phyloP scores from a whole-genome alignment of 1,140 invertebrate genomes.

The Drosophila busckii region DNA sequence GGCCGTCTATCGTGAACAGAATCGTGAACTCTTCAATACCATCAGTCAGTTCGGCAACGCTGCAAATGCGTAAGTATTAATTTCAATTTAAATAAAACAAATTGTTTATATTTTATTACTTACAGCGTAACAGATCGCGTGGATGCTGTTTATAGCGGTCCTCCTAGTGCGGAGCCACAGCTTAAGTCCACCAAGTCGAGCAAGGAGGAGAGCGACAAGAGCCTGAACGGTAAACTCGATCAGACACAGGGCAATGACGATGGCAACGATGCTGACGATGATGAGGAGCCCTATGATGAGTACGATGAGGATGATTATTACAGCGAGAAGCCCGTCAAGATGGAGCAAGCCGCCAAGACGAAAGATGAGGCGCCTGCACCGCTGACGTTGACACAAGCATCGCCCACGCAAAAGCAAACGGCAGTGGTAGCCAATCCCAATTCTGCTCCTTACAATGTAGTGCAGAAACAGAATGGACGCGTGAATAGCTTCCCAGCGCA shows the following conservation, averaged over 20 bases:
- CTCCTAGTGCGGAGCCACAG: slow-evolving; percentile 47
- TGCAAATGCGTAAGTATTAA: slow-evolving; percentile 54
- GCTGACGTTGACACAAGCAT: slow-evolving; percentile 57
- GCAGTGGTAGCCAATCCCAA: slow-evolving; percentile 70
- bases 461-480: slow-evolving; percentile 73
- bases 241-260: slow-evolving; percentile 8
- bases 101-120: neutral
- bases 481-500: slow-evolving; percentile 42
- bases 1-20: slow-evolving; percentile 79
- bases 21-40: slow-evolving; percentile 72
- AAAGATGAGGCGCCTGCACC: slow-evolving; percentile 4
- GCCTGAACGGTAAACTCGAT: slow-evolving; percentile 31
- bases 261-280: slow-evolving; percentile 78
- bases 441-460: slow-evolving; percentile 52
- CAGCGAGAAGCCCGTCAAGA: slow-evolving; percentile 60
- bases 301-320: slow-evolving; percentile 80
- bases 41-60: slow-evolving; percentile 75
- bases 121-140: slow-evolving; percentile 69
- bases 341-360: slow-evolving; percentile 39
- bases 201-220: slow-evolving; percentile 41
- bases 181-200: slow-evolving; percentile 58
- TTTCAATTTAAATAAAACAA: neutral
- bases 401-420: slow-evolving; percentile 70
- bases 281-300: slow-evolving; percentile 80
- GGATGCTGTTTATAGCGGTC: slow-evolving; percentile 66